A percentile compares a stretch with the other conserved stretches of the same genome.
Evolutionary conservation across 2,888 invertebrate species (phyloP).

Genomic region (Magallana nippona): DNA sequence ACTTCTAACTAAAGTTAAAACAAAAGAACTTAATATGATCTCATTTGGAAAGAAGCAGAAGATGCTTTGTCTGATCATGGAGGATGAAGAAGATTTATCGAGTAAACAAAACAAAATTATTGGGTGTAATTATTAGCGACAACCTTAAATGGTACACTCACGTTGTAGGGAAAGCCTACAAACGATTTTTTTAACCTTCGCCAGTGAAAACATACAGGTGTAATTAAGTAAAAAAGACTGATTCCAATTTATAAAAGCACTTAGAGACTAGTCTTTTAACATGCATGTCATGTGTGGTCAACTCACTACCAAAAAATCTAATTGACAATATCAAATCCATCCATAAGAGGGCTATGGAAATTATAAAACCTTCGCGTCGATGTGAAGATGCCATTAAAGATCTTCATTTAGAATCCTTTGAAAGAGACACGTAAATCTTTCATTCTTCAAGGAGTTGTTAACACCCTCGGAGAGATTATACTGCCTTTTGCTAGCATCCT

Average conservation of each 20-base stretch:
- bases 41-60: not conserved
- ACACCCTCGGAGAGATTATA: not conserved
- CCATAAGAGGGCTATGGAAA: not conserved
- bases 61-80: not conserved
- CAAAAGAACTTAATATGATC: not conserved
- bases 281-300: not conserved
- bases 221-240: not conserved
- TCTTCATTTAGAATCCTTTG: not conserved
- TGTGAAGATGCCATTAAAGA: not conserved
- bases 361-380: not conserved
- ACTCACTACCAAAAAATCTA: constrained; percentile 3
- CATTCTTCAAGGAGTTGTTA: not conserved
- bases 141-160: not conserved
- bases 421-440: not conserved
- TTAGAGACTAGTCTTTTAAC: not conserved
- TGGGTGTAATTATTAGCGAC: constrained; percentile 1
- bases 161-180: not conserved
- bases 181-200: not conserved
- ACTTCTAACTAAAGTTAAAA: not conserved
- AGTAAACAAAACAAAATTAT: not conserved
- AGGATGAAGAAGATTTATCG: not conserved
- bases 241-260: not conserved
- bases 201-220: not conserved
- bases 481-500: not conserved
- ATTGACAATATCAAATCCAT: not conserved